Base-by-base conservation (phyloP, 2,797 vertebrate species). In the Argyrosomus regius region DNA sequence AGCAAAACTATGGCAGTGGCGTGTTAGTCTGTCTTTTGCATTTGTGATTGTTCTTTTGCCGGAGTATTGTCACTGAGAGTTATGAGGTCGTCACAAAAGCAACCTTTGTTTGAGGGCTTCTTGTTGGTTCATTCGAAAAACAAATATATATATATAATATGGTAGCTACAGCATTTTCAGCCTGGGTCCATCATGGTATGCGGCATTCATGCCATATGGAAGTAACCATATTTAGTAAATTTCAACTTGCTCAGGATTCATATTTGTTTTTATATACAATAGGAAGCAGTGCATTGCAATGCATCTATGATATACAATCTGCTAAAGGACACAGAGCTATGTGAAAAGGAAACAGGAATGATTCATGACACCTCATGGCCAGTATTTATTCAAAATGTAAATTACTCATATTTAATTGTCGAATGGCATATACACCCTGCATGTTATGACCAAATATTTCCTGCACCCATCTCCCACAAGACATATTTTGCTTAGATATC, bases 11-110 rank as follows among this genome's bases (percentile, higher is more conserved):
- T 64, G 1, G 20, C 53, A 20, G 16, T 7, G 50, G 24, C 52
- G 26, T 49, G 3, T 72, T 60, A 22, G 45, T 72, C 76, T 72
- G 24, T 71, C 59, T 74, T 59, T 66, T 62, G 53, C 35, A 57
- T 58, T 39, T 67, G 35, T 24, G 7, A 64, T 48, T 70, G 53
- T 39, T 54, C 26, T 62, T n/a, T 26, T 24, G 16, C 11, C 16
- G 14, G 20, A 7, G 9, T 7, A 52, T 13, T 59, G 67, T 16
- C 57, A 12, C 41, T 22, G 54, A 54, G n/a, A 26, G 2, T 56
- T 22, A 52, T 13, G 11, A 48, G 9, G 16, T 71, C 43, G 26
- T 13, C 69, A 26, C 39, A 52, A 39, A 60, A 68, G 65, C 12
- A 74, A 49, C 6, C 3, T 16, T 56, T 17, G 18, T 75, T 50